A percentile compares a stretch with the other conserved stretches of the same genome.
Evolutionary conservation across 1,140 invertebrate species (phyloP).

Genomic region (Trichomalopsis sarcophagae): DNA sequence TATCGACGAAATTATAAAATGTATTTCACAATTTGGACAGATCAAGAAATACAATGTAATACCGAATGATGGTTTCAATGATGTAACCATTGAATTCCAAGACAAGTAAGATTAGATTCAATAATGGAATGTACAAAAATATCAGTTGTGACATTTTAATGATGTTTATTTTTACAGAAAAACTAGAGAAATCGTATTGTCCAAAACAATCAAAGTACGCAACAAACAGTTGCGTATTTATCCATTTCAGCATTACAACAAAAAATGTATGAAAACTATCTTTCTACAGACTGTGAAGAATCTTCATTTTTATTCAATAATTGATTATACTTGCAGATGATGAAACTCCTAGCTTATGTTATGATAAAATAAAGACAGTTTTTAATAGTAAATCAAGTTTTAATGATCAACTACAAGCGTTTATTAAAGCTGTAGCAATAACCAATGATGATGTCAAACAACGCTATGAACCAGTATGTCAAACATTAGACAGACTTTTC

Average conservation of each 20-base stretch:
- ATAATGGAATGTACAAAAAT: background rate
- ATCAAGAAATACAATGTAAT: background rate
- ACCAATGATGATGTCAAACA: slow-evolving; percentile 67
- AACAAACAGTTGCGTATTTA: background rate
- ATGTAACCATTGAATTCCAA: background rate
- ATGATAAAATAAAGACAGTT: slow-evolving; percentile 54
- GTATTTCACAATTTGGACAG: background rate
- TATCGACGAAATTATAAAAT: background rate
- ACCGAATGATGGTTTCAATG: background rate
- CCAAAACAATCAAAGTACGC: background rate
- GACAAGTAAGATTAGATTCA: background rate
- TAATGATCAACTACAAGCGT: slow-evolving; percentile 69
- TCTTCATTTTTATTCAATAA: background rate
- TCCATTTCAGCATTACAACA: background rate
- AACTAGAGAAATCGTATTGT: background rate
- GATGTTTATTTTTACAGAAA: background rate
- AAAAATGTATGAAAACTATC: background rate
- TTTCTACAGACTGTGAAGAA: background rate
- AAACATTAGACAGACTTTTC: slow-evolving; percentile 60
- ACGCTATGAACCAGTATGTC: slow-evolving; percentile 63
- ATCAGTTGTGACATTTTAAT: background rate
- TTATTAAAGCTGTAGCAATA: slow-evolving; percentile 72
- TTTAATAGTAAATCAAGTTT: slow-evolving; percentile 66
- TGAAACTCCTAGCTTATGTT: background rate
- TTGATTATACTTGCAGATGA: background rate